These are phyloP conservation scores for Luperina testacea DNA, from an alignment of 2,888 invertebrate genomes.

Conservation along the genomic window DNA sequence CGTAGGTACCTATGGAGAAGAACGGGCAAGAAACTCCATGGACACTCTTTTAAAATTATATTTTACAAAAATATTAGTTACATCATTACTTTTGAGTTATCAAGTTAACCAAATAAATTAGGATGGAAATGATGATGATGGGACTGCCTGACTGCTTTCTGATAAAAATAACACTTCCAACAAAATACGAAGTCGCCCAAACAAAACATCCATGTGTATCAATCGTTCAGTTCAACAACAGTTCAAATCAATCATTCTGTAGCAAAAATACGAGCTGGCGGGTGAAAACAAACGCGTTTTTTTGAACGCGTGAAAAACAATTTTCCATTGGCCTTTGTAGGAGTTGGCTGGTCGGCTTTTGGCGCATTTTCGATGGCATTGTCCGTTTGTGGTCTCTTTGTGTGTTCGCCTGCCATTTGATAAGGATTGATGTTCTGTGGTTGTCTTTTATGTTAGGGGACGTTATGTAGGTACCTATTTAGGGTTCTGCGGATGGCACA, in stretches of 20 bases:
- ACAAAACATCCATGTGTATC: slow-evolving; percentile 47
- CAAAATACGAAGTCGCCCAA: not conserved
- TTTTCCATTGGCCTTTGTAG: slow-evolving; percentile 67
- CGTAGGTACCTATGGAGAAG: no score
- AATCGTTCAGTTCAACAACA: slow-evolving; percentile 62
- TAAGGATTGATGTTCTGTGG: slow-evolving; percentile 42
- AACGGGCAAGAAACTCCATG: no score
- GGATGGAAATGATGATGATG: no score
- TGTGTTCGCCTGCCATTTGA: slow-evolving; percentile 37
- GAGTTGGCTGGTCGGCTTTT: slow-evolving; percentile 35
- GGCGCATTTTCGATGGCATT: slow-evolving; percentile 35
- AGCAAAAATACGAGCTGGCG: slow-evolving; percentile 68
- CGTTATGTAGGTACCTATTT: not conserved
- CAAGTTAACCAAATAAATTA: no score
- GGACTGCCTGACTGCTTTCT: not conserved
- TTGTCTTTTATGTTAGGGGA: slow-evolving; percentile 20
- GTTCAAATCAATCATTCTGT: slow-evolving; percentile 76
- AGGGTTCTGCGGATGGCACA: not conserved
- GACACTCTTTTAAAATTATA: no score
- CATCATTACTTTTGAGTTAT: no score
- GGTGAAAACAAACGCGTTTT: slow-evolving; percentile 52
- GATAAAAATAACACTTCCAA: not conserved
- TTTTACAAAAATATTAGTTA: no score
- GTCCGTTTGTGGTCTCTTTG: slow-evolving; percentile 43
- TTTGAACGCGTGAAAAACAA: slow-evolving; percentile 72